phyloP scores from a whole-genome alignment of 2,888 invertebrate genomes.

The Pyrrhosoma nymphula region DNA sequence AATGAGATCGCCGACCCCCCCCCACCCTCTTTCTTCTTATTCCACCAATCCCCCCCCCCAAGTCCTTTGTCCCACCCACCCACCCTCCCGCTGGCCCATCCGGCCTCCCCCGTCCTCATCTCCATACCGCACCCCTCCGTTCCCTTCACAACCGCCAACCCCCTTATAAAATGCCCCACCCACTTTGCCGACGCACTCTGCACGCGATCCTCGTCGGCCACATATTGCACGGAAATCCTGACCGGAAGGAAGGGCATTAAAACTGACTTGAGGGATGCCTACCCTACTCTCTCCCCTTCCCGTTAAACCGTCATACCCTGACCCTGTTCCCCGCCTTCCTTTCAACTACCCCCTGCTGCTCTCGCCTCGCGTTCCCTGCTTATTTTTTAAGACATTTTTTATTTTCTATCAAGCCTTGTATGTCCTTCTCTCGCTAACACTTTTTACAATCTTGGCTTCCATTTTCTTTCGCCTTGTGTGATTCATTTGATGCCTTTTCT shows the following conservation, averaged over 20 bases:
- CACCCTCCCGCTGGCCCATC: neutral
- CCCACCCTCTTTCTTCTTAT: neutral
- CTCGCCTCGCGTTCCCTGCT: too few relatives aligned
- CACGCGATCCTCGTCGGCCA: slow-evolving; percentile 63
- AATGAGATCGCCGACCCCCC: neutral
- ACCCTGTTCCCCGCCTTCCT: neutral
- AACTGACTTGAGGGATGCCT: slow-evolving; percentile 65
- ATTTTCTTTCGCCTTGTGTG: too few relatives aligned
- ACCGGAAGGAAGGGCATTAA: slow-evolving; percentile 67
- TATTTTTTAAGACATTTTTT: neutral
- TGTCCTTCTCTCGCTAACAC: too few relatives aligned
- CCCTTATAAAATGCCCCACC: neutral
- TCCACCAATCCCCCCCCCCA: neutral
- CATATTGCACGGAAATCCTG: slow-evolving; percentile 67
- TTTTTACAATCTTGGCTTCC: too few relatives aligned
- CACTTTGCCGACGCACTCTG: neutral
- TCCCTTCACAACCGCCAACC: neutral
- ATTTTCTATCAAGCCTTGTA: neutral
- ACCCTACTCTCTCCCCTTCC: neutral
- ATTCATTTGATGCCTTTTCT: too few relatives aligned
- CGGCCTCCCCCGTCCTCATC: neutral
- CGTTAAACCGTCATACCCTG: neutral
- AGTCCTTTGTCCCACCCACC: neutral
- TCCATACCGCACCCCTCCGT: neutral
- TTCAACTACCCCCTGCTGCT: neutral